These are phyloP conservation scores for Cryptocheilus praepositus DNA, from an alignment of 2,888 invertebrate genomes.

Conservation along the genomic window DNA sequence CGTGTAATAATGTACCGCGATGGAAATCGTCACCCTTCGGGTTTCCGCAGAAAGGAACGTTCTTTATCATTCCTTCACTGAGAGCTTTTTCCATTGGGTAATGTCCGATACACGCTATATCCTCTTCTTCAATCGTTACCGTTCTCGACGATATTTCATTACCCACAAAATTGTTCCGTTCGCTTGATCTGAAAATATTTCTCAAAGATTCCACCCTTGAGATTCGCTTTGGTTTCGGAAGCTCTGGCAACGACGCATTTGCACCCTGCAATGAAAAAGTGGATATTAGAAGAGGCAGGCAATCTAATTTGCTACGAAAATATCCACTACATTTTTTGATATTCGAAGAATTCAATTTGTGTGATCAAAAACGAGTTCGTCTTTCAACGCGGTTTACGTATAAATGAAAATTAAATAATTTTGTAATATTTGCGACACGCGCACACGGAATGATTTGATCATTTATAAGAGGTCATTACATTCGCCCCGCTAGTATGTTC, in stretches of 20 bases:
- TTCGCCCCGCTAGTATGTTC: too few species aligned
- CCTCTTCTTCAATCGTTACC: constrained; percentile 62
- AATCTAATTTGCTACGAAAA: not conserved
- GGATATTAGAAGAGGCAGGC: not conserved
- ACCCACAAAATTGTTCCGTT: constrained; percentile 55
- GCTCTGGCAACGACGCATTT: constrained; percentile 34
- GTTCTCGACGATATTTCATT: constrained; percentile 47
- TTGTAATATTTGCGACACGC: too few species aligned
- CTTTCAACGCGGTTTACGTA: too few species aligned
- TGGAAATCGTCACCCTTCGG: constrained; percentile 43
- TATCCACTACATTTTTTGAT: not conserved
- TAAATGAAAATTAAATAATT: too few species aligned
- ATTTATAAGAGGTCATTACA: too few species aligned
- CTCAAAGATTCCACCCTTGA: constrained; percentile 78
- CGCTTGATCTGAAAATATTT: constrained; percentile 75
- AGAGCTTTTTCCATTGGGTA: constrained; percentile 68
- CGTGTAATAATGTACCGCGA: constrained; percentile 32
- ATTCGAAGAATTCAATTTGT: too few species aligned
- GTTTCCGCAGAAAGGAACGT: constrained; percentile 31
- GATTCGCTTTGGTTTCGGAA: constrained; percentile 70
- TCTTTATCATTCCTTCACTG: constrained; percentile 66
- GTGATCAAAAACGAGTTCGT: too few species aligned
- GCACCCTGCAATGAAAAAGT: constrained; percentile 24
- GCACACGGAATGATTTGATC: too few species aligned
- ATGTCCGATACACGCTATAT: constrained; percentile 42